A percentile compares a stretch with the other conserved stretches of the same genome.
phyloP scores from a whole-genome alignment of 2,888 invertebrate genomes.

The Rhagophthalmus giganteus region DNA sequence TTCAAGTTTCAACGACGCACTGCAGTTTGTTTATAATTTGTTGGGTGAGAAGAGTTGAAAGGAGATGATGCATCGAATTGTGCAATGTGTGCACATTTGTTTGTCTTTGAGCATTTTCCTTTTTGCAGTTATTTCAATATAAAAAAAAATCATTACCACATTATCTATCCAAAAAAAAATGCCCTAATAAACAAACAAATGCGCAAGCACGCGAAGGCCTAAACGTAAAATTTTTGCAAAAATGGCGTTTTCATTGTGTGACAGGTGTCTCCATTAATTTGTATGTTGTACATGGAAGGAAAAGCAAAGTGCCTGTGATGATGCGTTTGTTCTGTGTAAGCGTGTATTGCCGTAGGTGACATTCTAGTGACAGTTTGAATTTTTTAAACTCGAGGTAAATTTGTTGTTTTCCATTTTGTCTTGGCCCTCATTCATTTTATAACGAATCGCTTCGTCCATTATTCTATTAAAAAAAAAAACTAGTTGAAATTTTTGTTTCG shows the following conservation, averaged over 20 bases:
- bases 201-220: slow-evolving; percentile 11
- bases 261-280: background rate
- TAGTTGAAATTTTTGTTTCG: slow-evolving; percentile 8
- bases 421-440: background rate
- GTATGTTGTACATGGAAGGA: slow-evolving; percentile 1
- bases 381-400: slow-evolving; percentile 14
- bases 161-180: slow-evolving; percentile 1
- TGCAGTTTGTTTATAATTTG: no score
- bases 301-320: slow-evolving; percentile 8
- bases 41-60: no score
- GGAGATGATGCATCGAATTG: slow-evolving; percentile 7
- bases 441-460: background rate
- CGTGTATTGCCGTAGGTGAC: slow-evolving; percentile 21
- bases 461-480: no score
- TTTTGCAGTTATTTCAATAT: background rate
- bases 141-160: background rate
- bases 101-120: background rate
- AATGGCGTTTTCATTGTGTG: background rate
- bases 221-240: slow-evolving; percentile 1
- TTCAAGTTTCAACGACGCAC: no score
- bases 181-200: slow-evolving; percentile 10
- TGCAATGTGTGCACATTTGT: slow-evolving; percentile 17
- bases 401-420: background rate
- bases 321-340: slow-evolving; percentile 16
- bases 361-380: slow-evolving; percentile 9